phyloP scores from a whole-genome alignment of 1,140 invertebrate genomes.

The Megalopta genalis region DNA sequence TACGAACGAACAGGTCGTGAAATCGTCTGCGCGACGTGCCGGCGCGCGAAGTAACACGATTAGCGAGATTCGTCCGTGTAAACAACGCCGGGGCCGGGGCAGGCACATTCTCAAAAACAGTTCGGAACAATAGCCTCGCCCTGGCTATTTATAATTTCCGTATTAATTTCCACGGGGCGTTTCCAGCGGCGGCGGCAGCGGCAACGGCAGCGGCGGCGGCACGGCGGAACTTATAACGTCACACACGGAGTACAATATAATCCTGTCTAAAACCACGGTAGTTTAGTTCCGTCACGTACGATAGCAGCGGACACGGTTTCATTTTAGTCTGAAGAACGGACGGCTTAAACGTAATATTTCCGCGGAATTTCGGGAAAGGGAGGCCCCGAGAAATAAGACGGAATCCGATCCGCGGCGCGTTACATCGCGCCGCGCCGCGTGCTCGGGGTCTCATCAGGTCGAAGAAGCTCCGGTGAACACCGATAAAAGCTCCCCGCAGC shows the following conservation, averaged over 20 bases:
- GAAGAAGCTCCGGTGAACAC: slow-evolving; percentile 26
- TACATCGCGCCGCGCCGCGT: too few species aligned
- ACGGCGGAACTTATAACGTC: not conserved
- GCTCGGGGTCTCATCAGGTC: slow-evolving; percentile 4
- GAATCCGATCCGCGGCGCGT: not conserved
- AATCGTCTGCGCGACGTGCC: too few species aligned
- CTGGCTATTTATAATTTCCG: too few species aligned
- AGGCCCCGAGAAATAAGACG: not conserved
- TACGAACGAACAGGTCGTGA: too few species aligned
- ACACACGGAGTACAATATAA: not conserved
- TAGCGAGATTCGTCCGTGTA: too few species aligned
- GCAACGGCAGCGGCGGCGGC: too few species aligned
- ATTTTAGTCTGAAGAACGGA: not conserved
- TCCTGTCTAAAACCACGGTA: not conserved
- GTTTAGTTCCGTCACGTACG: not conserved
- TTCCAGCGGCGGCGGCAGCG: too few species aligned
- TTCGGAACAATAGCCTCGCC: too few species aligned
- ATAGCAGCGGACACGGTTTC: not conserved
- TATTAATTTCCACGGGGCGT: too few species aligned
- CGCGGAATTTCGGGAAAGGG: slow-evolving; percentile 3
- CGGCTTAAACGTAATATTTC: slow-evolving; percentile 7
- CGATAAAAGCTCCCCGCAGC: slow-evolving; percentile 16
- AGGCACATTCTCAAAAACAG: too few species aligned
- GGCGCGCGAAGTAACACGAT: too few species aligned
- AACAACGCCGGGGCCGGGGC: too few species aligned